Evolutionary conservation across 2,797 vertebrate species (phyloP), one percentile per base, ranked within the genome.

Genomic region (Merluccius polli): DNA sequence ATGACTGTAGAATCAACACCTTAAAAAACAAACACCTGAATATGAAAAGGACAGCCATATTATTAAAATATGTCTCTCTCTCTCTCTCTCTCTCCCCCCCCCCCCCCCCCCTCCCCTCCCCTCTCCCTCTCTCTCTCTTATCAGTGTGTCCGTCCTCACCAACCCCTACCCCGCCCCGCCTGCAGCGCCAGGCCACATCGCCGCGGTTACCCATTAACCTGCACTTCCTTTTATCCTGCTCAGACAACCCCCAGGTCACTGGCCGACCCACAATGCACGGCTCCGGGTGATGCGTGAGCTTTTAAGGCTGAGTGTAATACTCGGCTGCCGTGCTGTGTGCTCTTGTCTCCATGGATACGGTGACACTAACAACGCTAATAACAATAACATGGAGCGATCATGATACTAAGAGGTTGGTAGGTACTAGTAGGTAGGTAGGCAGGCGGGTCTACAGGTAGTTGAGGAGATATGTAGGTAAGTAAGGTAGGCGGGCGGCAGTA

Each of bases 201-300:
- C 88, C 77, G 48, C 70, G 0, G 87, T 90, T 92, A 94, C 88
- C 90, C 85, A 94, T 95, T 95, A 94, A 95, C 94, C 90, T 92
- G 88, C 81, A 93, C 93, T 94, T 94, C 92, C 93, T 94, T 93
- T 93, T 90, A 92, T 92, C 90, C 91, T 81, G 82, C 79, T 85
- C 87, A 91, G 89, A 91, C 88, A 89, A 83, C 89, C 91, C 86
- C 16, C 41, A 82, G 90, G 90, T 91, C 89, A 91, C 82, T 88
- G 89, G 86, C 88, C 86, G 88, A 84, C 78, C 84, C 79, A 67
- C 74, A 3, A 76, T 24, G 41, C 72, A 73, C 32, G 18, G 6
- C 21, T n/a, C 10, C 70, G 15, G 70, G 30, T 2, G 16, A 71
- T n/a, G 70, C 32, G 16, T n/a, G 70, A 71, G 31, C 70, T 30